Base-by-base conservation (phyloP, 2,113 vertebrate species). In the Bos indicus region DNA sequence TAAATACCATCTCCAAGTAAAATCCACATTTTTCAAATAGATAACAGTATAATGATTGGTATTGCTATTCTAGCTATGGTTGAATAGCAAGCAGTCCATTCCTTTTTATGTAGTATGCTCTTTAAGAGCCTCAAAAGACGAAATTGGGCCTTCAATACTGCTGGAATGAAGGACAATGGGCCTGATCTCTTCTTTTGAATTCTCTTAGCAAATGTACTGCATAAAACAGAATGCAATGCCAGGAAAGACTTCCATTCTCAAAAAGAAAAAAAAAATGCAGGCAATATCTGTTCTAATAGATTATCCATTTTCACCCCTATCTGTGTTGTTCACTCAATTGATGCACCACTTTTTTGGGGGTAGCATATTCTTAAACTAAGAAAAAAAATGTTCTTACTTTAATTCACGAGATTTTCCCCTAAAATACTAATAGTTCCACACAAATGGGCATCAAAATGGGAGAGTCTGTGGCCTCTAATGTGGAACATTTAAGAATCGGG, bases 1-100 rank as follows among this genome's bases (percentile, higher is more conserved):
- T 96, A 96, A 82, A 97, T 96, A 90, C 94, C 98, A 98, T 98
- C 98, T 40, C 94, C 96, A 97, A 98, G 88, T 2, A 0, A 91
- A 95, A 94, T 97, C 92, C 95, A 96, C 97, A 96, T 98, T 98
- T 98, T 96, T 91, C 78, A 97, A 96, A 97, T 95, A 97, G 97
- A 92, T 98, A 98, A 98, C 97, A 97, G 97, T 94, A 97, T 85
- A 98, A 97, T 97, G 97, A 98, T 98, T 97, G 95, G 97, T 98
- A 98, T 95, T 97, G 97, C 97, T 97, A 97, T 97, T 97, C 93
- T 89, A 97, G 97, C 92, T 96, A 94, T 97, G 94, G 97, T 78
- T 97, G 97, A 98, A 98, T 97, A 96, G 97, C 96, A 97, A 98
- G 96, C 95, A 97, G 97, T 98, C 97, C 78, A 94, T 98, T 98